Evolutionary conservation across 2,113 vertebrate species (phyloP).

Genomic region (Cariama cristata): DNA sequence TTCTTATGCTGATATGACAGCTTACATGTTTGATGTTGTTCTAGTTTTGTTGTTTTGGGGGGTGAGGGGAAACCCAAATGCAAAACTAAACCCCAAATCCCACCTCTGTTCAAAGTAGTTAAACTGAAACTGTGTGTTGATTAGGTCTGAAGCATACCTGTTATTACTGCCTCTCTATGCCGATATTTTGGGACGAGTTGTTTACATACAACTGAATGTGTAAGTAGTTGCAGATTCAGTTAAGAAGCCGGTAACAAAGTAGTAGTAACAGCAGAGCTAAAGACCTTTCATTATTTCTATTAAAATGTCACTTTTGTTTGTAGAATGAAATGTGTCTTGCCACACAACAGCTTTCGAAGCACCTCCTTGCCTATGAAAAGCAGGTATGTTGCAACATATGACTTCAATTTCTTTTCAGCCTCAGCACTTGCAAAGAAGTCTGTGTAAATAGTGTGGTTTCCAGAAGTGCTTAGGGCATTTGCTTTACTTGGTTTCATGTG

Average conservation of each 20-base stretch:
- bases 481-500: not conserved
- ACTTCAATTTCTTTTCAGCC: not conserved
- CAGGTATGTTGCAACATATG: conserved; percentile 79
- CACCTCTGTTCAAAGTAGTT: not conserved
- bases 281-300: not conserved
- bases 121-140: not conserved
- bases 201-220: not conserved
- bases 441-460: not conserved
- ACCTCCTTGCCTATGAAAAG: conserved; percentile 93
- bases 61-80: not conserved
- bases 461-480: not conserved
- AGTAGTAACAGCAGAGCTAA: not conserved
- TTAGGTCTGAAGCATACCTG: not conserved
- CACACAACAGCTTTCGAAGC: conserved; percentile 93
- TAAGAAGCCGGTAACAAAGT: not conserved
- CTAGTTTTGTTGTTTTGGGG: not conserved
- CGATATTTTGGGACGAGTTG: not conserved
- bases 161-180: not conserved
- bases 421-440: not conserved
- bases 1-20: not conserved
- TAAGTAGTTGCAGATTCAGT: not conserved
- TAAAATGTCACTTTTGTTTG: conserved; percentile 19
- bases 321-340: conserved; percentile 99
- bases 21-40: not conserved
- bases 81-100: not conserved